A percentile compares a stretch with the other conserved stretches of the same genome.
Conservation (phyloP, 2,797 vertebrate genomes). For the Premnoplex brunnescens region DNA sequence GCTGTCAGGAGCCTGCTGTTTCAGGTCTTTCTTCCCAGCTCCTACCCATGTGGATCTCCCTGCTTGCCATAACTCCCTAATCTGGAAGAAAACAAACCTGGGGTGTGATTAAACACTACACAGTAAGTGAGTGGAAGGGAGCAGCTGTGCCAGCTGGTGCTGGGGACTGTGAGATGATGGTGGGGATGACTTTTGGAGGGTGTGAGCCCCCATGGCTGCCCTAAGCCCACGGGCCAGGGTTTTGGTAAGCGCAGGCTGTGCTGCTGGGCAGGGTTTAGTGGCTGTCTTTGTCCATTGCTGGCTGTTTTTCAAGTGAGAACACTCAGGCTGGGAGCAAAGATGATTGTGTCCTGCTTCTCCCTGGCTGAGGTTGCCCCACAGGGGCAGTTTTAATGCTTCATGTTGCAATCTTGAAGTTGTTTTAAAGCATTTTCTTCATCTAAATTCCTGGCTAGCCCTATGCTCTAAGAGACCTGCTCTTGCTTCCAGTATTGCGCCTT, state of each 20-base stretch:
- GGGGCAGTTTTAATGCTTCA: neutral
- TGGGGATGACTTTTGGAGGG: neutral
- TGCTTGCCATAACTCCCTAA: neutral
- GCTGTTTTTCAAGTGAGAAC: neutral
- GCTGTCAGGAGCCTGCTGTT: neutral
- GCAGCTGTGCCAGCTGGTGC: neutral
- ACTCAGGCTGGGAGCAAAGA: neutral
- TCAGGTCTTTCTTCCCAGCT: neutral
- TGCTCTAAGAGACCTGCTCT: neutral
- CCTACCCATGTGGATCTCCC: neutral
- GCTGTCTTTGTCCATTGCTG: neutral
- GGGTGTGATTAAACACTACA: accelerated
- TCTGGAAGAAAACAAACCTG: neutral
- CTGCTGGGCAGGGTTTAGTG: neutral
- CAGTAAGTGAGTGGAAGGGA: neutral
- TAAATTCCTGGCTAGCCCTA: neutral
- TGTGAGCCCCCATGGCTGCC: neutral
- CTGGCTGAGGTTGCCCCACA: neutral
- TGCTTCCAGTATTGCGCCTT: neutral
- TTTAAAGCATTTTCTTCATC: neutral
- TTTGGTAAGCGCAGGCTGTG: neutral
- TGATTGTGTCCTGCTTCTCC: neutral
- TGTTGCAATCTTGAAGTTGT: neutral
- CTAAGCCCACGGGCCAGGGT: neutral
- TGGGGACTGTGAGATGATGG: accelerated